phyloP scores from a whole-genome alignment of 2,113 vertebrate genomes.

The Cavia aperea region DNA sequence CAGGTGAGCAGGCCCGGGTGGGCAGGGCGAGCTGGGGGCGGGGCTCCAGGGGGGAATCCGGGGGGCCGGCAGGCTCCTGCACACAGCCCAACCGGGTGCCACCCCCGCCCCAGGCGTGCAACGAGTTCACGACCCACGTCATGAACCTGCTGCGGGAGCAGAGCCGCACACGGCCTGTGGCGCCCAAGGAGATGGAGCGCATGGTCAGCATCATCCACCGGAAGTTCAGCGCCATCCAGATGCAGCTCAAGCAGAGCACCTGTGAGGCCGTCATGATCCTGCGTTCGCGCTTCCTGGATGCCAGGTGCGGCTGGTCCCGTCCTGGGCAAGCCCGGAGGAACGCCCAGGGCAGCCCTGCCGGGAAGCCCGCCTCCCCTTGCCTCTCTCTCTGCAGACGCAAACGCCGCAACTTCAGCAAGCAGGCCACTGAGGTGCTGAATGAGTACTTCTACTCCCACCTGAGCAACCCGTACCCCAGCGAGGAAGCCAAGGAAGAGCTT shows the following conservation, averaged over 20 bases:
- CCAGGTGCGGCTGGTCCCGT: constrained; percentile 74
- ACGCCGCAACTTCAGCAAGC: constrained; percentile 91
- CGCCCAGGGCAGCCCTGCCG: neutral
- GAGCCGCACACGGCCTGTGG: constrained; percentile 88
- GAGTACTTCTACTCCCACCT: constrained; percentile 95
- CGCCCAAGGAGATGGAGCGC: constrained; percentile 90
- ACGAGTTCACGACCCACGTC: constrained; percentile 90
- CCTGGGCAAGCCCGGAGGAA: too few species aligned
- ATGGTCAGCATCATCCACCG: constrained; percentile 93
- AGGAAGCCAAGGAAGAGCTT: constrained; percentile 92
- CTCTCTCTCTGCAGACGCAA: constrained; percentile 79
- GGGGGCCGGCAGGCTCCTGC: neutral
- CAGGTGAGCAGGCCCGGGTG: constrained; percentile 77
- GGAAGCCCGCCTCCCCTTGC: neutral
- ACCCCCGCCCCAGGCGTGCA: constrained; percentile 80
- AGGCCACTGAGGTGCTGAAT: constrained; percentile 90
- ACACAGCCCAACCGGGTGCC: neutral
- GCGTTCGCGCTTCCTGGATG: constrained; percentile 88
- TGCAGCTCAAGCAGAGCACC: constrained; percentile 89
- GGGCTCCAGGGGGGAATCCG: neutral
- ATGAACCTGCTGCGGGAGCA: constrained; percentile 92
- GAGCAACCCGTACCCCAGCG: constrained; percentile 91
- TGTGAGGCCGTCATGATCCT: constrained; percentile 94
- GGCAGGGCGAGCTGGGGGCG: neutral
- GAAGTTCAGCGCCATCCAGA: constrained; percentile 94